phyloP scores from a whole-genome alignment of 2,797 vertebrate species.

The Lophotriccus pileatus region DNA sequence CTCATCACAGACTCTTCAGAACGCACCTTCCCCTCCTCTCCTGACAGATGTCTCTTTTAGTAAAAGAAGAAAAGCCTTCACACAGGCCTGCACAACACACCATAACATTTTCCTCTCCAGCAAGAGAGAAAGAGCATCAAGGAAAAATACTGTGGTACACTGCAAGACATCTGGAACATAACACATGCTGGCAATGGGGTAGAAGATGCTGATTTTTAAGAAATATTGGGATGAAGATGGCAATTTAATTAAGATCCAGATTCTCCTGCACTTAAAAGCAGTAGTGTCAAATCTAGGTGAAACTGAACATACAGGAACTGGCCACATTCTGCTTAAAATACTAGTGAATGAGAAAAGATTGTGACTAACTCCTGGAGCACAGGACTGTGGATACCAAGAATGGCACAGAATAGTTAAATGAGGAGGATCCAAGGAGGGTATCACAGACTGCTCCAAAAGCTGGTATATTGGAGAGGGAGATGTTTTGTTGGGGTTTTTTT shows the following conservation, averaged over 20 bases:
- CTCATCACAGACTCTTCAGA: background rate
- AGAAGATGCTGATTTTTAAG: background rate
- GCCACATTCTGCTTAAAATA: background rate
- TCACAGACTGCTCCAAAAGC: background rate
- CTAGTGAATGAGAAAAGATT: background rate
- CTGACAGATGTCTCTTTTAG: background rate
- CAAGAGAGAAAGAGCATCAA: background rate
- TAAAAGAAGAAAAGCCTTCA: background rate
- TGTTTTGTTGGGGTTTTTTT: background rate
- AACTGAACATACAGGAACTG: background rate
- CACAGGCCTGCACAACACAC: background rate
- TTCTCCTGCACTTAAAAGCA: background rate
- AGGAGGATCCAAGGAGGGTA: background rate
- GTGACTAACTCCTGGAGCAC: background rate
- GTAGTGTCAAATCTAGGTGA: background rate
- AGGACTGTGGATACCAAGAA: background rate
- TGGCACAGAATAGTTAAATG: background rate
- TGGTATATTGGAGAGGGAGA: background rate
- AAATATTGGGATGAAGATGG: background rate
- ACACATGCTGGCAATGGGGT: accelerated
- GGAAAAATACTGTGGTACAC: background rate
- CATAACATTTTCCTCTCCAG: background rate
- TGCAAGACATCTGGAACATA: background rate
- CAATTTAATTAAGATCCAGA: background rate
- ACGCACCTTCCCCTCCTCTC: background rate